Evolutionary conservation across 2,888 invertebrate genomes (phyloP).

Genomic region (Drosophila pseudotakahashii): DNA sequence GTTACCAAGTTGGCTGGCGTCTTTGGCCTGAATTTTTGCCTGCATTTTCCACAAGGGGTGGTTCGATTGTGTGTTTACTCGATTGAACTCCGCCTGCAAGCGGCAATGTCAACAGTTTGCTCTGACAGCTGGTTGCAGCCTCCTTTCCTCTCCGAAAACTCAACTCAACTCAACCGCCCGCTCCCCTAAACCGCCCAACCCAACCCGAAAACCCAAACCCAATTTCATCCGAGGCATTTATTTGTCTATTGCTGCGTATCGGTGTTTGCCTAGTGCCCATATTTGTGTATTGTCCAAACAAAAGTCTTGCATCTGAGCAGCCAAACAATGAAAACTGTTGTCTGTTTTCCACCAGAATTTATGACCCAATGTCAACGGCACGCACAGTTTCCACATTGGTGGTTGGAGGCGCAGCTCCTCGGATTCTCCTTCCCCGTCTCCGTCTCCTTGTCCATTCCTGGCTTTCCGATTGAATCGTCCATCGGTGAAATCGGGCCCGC

Average conservation of each 20-base stretch:
- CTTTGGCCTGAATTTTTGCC: not conserved
- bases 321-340: conserved; percentile 65
- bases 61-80: conserved; percentile 21
- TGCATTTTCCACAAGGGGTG: conserved; percentile 5
- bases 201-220: not conserved
- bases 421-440: not conserved
- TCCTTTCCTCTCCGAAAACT: not conserved
- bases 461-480: conserved; percentile 57
- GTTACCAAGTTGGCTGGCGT: conserved; percentile 1
- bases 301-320: conserved; percentile 39
- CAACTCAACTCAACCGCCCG: not conserved
- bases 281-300: conserved; percentile 34
- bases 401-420: conserved; percentile 5
- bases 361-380: conserved; percentile 66
- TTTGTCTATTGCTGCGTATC: conserved; percentile 43
- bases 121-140: conserved; percentile 57
- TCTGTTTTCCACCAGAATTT: conserved; percentile 60
- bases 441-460: conserved; percentile 5
- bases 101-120: conserved; percentile 28
- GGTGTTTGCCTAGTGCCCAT: conserved; percentile 47
- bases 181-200: not conserved
- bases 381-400: conserved; percentile 42
- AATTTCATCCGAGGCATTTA: conserved; percentile 25
- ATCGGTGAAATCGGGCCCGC: conserved; percentile 64
- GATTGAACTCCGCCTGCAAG: conserved; percentile 43